A percentile compares a stretch with the other conserved stretches of the same genome.
phyloP scores from a whole-genome alignment of 2,113 vertebrate species.

The Heteronetta atricapilla region DNA sequence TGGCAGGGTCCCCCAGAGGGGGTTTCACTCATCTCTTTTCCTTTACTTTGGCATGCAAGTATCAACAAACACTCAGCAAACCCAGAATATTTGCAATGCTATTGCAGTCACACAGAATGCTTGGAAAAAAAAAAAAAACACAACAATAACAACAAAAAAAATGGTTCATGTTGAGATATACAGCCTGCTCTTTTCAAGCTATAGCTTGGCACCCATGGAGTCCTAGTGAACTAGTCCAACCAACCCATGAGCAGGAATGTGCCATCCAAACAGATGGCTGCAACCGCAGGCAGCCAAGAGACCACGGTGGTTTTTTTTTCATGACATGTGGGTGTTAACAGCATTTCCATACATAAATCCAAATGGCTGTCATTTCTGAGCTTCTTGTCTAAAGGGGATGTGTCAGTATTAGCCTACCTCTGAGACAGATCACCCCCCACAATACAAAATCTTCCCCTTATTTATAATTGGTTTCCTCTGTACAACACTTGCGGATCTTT shows the following conservation, averaged over 20 bases:
- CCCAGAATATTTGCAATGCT: not conserved
- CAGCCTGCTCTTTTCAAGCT: conserved; percentile 62
- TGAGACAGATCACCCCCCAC: conserved; percentile 43
- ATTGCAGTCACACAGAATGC: not conserved
- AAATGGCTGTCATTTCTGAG: conserved; percentile 68
- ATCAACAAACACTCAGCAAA: not conserved
- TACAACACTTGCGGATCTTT: not conserved
- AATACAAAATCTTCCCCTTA: not conserved
- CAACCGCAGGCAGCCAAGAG: conserved; percentile 63
- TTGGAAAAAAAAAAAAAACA: too few relatives aligned
- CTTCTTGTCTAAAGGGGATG: conserved; percentile 28
- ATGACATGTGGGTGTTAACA: conserved; percentile 64
- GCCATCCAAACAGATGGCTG: conserved; percentile 77
- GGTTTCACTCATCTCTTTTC: not conserved
- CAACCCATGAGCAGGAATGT: conserved; percentile 62
- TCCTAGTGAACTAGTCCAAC: conserved; percentile 63
- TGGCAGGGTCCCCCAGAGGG: not conserved
- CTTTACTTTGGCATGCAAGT: not conserved
- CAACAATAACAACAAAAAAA: too few relatives aligned
- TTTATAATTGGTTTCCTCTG: conserved; percentile 12
- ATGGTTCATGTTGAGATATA: not conserved
- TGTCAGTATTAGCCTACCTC: conserved; percentile 46
- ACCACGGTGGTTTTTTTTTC: not conserved
- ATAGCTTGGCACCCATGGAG: conserved; percentile 62
- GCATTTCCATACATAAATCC: conserved; percentile 67